Base-by-base conservation (phyloP, 2,113 vertebrate species). In the Bos javanicus region DNA sequence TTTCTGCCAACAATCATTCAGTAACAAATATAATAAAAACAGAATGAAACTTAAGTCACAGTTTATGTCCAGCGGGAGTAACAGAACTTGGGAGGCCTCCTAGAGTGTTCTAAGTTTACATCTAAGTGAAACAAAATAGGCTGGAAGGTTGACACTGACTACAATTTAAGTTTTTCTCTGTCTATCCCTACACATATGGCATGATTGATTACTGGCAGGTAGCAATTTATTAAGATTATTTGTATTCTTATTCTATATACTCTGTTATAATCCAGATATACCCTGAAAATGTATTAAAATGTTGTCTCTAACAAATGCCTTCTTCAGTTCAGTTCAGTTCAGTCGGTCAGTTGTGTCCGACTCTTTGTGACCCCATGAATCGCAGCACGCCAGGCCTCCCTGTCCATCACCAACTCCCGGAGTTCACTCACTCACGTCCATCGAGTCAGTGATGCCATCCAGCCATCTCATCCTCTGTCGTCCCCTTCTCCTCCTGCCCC, bases 1-100 rank as follows among this genome's bases (percentile, higher is more conserved):
- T 95, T 92, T 67, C 50, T 7, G 19, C 52, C 57, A 64, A 39
- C 16, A 78, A 62, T 33, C 85, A 56, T 83, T 91, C 91, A 83
- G 33, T 56, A 92, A 62, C 25, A 92, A 95, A 64, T 36, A 71
- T 26, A 48, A 71, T 87, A 28, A n/a, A 88, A 89, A 39, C 9
- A 71, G 23, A 56, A 84, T 78, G 28, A 95, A 74, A 83, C 54
- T 28, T 64, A 9, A 88, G 62, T 91, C 60, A 90, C 3, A 54
- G 52, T 88, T 86, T 60, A 82, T 28, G 52, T 60, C 54, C 33
- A 48, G 1, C 25, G 16, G 43, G 17, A 94, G 59, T 28, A 26
- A 19, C 0, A 50, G 76, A 48, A 48, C 26, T 94, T 64, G 48
- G 25, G 19, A 33, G 15, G 15, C 7, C 28, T 84, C 15, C 33